These are phyloP conservation scores for Phyllopteryx taeniolatus DNA, from an alignment of 2,113 vertebrate genomes.

Conservation along the genomic window DNA sequence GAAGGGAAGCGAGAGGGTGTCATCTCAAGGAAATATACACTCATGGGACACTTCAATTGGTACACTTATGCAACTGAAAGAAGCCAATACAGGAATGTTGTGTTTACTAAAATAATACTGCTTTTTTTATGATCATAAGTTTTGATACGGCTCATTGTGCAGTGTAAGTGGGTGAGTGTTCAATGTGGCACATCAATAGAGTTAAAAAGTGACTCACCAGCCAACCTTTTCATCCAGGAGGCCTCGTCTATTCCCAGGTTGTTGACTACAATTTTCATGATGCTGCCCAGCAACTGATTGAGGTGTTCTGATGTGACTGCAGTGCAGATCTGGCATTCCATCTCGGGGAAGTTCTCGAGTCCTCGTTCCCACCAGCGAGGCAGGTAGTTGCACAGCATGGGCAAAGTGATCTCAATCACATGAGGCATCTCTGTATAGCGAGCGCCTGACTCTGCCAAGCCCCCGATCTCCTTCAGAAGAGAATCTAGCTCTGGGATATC, in stretches of 20 bases:
- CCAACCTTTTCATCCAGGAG: slow-evolving; percentile 94
- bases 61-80: background rate
- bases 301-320: slow-evolving; percentile 86
- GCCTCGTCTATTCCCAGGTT: slow-evolving; percentile 95
- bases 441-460: slow-evolving; percentile 89
- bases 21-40: background rate
- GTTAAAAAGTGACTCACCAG: slow-evolving; percentile 70
- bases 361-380: slow-evolving; percentile 94
- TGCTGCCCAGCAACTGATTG: slow-evolving; percentile 90
- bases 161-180: background rate
- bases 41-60: background rate
- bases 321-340: slow-evolving; percentile 79
- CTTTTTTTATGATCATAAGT: background rate
- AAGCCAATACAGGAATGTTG: background rate
- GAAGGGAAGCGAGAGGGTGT: slow-evolving; percentile 14
- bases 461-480: slow-evolving; percentile 85
- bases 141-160: too few relatives aligned
- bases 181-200: background rate
- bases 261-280: slow-evolving; percentile 92
- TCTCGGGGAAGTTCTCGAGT: slow-evolving; percentile 73
- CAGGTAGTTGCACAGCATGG: slow-evolving; percentile 94
- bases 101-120: background rate
- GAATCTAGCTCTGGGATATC: slow-evolving; percentile 86
- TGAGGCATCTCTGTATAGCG: slow-evolving; percentile 97
- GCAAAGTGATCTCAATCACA: slow-evolving; percentile 91